A percentile compares a stretch with the other conserved stretches of the same genome.
Evolutionary conservation across 2,113 vertebrate genomes (phyloP).

Genomic region (Psilopogon haemacephalus): DNA sequence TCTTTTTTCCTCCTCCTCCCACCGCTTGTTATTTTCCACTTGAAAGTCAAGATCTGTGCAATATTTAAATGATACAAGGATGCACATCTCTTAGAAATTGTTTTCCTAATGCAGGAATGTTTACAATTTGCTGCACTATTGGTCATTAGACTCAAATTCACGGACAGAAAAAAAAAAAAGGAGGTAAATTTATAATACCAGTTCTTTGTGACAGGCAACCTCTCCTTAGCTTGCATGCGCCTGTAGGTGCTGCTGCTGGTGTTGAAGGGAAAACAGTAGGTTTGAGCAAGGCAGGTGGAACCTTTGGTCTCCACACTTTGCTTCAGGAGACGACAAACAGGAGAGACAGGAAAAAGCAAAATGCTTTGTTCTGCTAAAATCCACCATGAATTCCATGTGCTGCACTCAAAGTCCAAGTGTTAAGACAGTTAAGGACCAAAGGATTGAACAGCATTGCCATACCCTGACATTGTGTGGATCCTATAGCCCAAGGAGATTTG

Average conservation of each 20-base stretch:
- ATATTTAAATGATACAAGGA: background rate
- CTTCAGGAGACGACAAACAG: background rate
- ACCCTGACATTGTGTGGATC: background rate
- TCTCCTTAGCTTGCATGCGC: background rate
- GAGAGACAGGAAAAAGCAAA: background rate
- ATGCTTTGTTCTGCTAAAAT: background rate
- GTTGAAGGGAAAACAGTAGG: background rate
- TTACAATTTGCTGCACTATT: background rate
- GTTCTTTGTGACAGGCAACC: background rate
- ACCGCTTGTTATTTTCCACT: background rate
- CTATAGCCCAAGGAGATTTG: background rate
- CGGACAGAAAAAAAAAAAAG: background rate
- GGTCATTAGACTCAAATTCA: background rate
- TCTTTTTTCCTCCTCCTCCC: too few species aligned
- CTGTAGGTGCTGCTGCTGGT: rapidly evolving
- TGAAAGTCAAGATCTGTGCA: background rate
- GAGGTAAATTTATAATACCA: background rate
- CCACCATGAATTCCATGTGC: background rate
- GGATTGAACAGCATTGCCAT: background rate
- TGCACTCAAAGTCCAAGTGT: background rate
- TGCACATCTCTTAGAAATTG: background rate
- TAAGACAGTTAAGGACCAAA: background rate
- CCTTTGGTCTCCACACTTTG: background rate
- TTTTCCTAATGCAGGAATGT: background rate
- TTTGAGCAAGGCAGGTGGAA: background rate